Evolutionary conservation across 2,113 vertebrate species (phyloP), one percentile per base, ranked within the genome.

Genomic region (Arizona elegans): DNA sequence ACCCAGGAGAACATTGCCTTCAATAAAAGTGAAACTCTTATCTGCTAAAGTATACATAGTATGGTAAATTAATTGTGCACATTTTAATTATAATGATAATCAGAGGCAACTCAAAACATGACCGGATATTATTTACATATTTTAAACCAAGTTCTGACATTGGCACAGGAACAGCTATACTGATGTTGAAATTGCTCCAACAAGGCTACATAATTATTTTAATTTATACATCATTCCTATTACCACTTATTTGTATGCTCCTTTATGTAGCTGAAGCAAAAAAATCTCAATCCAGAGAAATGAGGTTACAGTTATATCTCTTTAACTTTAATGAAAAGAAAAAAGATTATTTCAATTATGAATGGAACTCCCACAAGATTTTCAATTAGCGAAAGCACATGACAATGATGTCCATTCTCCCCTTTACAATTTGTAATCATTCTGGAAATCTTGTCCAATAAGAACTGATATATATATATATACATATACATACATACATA

Each of bases 1-100:
- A 33, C 24, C 15, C 47, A 33, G 15, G 59, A 88, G n/a, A 62
- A 54, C 26, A 21, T 2, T 53, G 21, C n/a, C 54, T 86, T n/a
- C 5, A 62, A 86, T 21, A 19, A 87, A 92, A 19, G n/a, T 65
- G 6, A 38, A 92, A 92, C 33, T 70, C 9, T 47, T 62, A 88
- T 92, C 86, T 92, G 50, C 52, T 88, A 55, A 88, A 54, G 43
- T 43, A 88, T 92, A 92, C 53, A 92, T 81, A 89, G 62, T 8
- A 56, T 65, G 89, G 38, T 90, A 88, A 52, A 33, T 92, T 92
- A 58, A 23, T 2, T 86, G 1, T 85, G 92, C 0, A 19, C 1
- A 8, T 23, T 3, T 81, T 56, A 85, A 91, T 85, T 95, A 91
- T 6, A 38, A 29, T 17, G 21, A 87, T 87, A 93, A 53, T 90